These are phyloP conservation scores for Falco naumanni DNA, from an alignment of 2,797 vertebrate species.

Conservation along the genomic window DNA sequence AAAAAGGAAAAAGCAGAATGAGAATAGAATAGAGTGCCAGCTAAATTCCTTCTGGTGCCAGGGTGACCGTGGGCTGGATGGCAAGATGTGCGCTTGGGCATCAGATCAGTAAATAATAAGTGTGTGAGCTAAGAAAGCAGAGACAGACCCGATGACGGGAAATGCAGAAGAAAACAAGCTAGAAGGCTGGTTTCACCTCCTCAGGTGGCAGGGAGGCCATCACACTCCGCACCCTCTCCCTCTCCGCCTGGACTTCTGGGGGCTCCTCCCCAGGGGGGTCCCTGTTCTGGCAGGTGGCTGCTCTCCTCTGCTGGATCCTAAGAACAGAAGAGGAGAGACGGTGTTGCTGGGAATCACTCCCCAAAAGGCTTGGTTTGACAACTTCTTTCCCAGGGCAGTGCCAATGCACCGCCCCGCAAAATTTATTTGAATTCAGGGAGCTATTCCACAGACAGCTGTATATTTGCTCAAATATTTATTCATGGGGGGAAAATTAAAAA, in stretches of 20 bases:
- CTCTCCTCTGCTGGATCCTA: constrained; percentile 80
- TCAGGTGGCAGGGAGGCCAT: constrained; percentile 76
- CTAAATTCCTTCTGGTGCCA: background rate
- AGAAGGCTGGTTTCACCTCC: constrained; percentile 76
- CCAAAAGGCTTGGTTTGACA: background rate
- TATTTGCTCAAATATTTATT: background rate
- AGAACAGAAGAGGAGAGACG: background rate
- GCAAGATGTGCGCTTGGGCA: background rate
- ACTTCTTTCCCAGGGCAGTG: fast-evolving
- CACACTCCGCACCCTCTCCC: constrained; percentile 77
- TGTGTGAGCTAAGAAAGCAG: background rate
- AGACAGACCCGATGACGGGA: background rate
- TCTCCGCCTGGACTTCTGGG: constrained; percentile 88
- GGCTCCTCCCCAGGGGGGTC: constrained; percentile 83
- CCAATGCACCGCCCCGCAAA: fast-evolving
- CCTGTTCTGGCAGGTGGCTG: constrained; percentile 65
- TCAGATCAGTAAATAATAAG: background rate
- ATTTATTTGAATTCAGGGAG: background rate
- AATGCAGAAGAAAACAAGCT: fast-evolving
- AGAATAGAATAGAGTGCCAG: background rate
- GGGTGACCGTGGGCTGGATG: fast-evolving
- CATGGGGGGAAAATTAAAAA: fast-evolving
- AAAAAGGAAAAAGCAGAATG: background rate
- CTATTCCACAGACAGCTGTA: background rate
- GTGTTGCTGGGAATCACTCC: background rate